Conservation (phyloP, 2,888 invertebrate genomes). For the Apodemia mormo region DNA sequence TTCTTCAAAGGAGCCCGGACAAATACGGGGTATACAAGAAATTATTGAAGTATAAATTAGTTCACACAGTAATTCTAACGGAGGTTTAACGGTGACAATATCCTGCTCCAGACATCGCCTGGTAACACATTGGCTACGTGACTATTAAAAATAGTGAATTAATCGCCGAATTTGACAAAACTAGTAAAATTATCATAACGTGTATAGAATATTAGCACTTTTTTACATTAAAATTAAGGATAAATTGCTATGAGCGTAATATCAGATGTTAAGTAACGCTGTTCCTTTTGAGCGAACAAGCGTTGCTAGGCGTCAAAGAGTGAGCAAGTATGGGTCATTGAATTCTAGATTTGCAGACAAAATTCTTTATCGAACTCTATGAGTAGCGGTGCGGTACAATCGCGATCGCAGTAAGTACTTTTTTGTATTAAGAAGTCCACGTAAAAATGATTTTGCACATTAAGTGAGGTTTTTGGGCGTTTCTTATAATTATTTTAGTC, state of each 20-base stretch:
- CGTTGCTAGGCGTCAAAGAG: constrained; percentile 5
- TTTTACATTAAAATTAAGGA: neutral
- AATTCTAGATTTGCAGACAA: constrained; percentile 12
- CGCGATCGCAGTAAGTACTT: neutral
- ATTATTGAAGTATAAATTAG: no score
- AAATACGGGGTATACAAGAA: no score
- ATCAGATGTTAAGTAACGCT: neutral
- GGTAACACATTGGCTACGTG: neutral
- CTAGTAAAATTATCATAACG: neutral
- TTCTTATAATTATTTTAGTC: neutral
- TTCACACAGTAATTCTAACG: neutral
- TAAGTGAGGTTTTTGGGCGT: neutral
- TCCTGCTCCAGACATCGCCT: neutral
- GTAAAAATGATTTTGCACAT: neutral
- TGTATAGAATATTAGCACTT: neutral
- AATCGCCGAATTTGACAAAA: neutral
- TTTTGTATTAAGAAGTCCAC: neutral
- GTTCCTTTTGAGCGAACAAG: neutral
- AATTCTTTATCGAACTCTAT: neutral
- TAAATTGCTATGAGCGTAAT: neutral
- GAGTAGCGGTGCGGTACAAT: neutral
- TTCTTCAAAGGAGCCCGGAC: no score
- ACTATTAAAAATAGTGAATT: neutral
- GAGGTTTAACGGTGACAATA: neutral
- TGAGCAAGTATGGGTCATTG: constrained; percentile 11